Evolutionary conservation across 2,113 vertebrate genomes (phyloP).

Genomic region (Benthochromis sp.): DNA sequence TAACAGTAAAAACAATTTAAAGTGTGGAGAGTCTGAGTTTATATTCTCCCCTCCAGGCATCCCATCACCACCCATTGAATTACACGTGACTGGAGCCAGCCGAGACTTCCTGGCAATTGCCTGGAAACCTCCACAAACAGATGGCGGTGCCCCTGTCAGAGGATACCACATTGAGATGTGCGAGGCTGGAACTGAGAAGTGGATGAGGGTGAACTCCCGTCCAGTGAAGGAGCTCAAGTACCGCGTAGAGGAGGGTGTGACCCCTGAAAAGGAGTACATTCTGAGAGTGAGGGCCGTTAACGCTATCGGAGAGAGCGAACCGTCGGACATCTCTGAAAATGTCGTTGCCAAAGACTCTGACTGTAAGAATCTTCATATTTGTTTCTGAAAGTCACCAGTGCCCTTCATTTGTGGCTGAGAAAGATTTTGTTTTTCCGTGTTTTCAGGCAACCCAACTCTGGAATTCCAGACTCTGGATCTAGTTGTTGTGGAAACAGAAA

Average conservation of each 20-base stretch:
- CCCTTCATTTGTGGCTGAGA: background rate
- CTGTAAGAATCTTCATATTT: constrained; percentile 73
- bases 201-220: constrained; percentile 96
- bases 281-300: constrained; percentile 94
- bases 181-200: constrained; percentile 93
- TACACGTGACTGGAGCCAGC: constrained; percentile 90
- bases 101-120: constrained; percentile 85
- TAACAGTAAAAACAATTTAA: background rate
- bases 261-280: constrained; percentile 93
- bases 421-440: background rate
- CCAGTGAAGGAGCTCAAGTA: constrained; percentile 94
- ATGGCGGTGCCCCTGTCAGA: constrained; percentile 85
- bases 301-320: constrained; percentile 86
- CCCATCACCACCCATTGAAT: constrained; percentile 89
- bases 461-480: constrained; percentile 90
- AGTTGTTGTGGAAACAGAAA: constrained; percentile 90
- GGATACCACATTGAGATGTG: constrained; percentile 97
- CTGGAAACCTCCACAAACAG: constrained; percentile 91
- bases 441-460: constrained; percentile 85
- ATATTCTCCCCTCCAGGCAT: constrained; percentile 62
- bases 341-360: constrained; percentile 93
- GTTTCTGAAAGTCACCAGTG: background rate
- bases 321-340: constrained; percentile 95
- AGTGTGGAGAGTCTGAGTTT: background rate
- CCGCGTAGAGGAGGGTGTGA: constrained; percentile 85